phyloP scores from a whole-genome alignment of 1,140 invertebrate species.

The Ostrea denselamellosa region DNA sequence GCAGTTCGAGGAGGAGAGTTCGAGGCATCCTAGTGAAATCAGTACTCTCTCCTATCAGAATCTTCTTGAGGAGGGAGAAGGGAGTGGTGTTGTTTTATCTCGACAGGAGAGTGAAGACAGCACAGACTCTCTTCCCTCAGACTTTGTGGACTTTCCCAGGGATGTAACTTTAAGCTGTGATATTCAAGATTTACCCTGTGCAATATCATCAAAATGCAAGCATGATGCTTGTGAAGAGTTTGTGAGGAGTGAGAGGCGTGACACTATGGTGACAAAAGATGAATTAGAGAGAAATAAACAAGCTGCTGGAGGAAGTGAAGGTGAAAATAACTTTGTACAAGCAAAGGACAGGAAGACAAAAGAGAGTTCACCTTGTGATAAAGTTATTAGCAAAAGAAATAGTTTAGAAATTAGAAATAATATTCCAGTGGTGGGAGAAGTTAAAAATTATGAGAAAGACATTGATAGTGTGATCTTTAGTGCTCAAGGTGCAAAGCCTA shows the following conservation, averaged over 20 bases:
- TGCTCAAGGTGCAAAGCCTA: constrained; percentile 70
- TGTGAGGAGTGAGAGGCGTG: constrained; percentile 15
- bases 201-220: constrained; percentile 63
- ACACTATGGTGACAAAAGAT: constrained; percentile 37
- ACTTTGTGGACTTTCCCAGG: constrained; percentile 65
- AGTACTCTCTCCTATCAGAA: constrained; percentile 76
- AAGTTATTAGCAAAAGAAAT: constrained; percentile 70
- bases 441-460: constrained; percentile 75
- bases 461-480: constrained; percentile 58
- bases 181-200: constrained; percentile 59
- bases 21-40: constrained; percentile 76
- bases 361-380: neutral
- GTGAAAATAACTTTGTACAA: constrained; percentile 42
- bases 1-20: constrained; percentile 74
- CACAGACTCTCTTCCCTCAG: constrained; percentile 70
- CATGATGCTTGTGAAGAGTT: constrained; percentile 51
- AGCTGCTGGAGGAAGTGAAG: constrained; percentile 38
- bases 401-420: constrained; percentile 77
- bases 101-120: constrained; percentile 74
- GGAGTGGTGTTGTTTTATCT: constrained; percentile 63
- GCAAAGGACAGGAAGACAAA: constrained; percentile 50
- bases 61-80: constrained; percentile 71
- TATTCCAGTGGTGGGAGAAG: constrained; percentile 73
- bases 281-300: constrained; percentile 49
- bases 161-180: constrained; percentile 64